Conservation (phyloP, 2,888 invertebrate species). For the Agriotes lineatus region DNA sequence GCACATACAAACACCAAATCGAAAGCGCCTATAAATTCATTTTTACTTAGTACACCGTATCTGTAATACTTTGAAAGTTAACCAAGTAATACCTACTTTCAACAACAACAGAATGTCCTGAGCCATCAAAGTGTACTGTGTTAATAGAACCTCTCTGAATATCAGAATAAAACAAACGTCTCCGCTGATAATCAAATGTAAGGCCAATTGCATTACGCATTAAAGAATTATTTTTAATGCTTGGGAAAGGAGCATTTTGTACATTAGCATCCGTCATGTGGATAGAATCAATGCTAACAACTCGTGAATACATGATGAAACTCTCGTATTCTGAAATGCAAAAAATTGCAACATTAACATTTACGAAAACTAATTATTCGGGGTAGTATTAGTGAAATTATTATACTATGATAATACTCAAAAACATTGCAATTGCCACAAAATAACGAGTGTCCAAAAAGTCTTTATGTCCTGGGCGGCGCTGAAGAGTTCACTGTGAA, state of each 20-base stretch:
- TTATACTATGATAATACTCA: no score
- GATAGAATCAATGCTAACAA: constrained; percentile 84
- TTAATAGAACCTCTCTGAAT: constrained; percentile 89
- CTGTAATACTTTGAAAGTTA: no score
- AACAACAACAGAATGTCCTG: constrained; percentile 77
- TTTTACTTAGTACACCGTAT: no score
- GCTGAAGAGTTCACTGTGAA: no score
- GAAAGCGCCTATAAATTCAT: no score
- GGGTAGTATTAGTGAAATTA: background rate
- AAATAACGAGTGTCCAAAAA: no score
- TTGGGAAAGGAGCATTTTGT: constrained; percentile 82
- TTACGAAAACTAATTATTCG: background rate
- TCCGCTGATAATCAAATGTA: constrained; percentile 79
- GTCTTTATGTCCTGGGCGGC: no score
- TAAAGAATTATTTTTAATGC: constrained; percentile 77
- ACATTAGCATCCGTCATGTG: constrained; percentile 79
- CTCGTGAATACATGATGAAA: constrained; percentile 87
- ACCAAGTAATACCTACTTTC: constrained; percentile 70
- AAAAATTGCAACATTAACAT: background rate
- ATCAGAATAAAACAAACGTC: constrained; percentile 87
- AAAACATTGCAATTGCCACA: no score
- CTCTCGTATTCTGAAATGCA: constrained; percentile 76
- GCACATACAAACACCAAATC: no score
- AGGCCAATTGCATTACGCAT: constrained; percentile 91
- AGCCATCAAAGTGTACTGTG: constrained; percentile 85